Conservation (phyloP, 2,113 vertebrate species). For the Gobiocypris rarus region DNA sequence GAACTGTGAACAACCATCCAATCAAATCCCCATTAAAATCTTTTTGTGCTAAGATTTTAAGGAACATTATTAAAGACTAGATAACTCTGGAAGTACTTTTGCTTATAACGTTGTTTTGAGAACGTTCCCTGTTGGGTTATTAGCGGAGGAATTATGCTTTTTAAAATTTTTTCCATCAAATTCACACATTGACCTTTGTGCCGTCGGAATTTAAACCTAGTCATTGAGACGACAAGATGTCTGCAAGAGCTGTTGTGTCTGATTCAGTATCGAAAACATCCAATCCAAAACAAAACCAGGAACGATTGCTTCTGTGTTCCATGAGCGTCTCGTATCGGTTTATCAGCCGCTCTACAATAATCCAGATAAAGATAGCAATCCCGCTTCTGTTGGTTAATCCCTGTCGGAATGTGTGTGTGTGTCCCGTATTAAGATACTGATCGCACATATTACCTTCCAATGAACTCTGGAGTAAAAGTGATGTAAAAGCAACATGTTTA, state of each 20-base stretch:
- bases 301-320: background rate
- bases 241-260: slow-evolving; percentile 14
- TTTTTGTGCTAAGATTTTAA: too few species aligned
- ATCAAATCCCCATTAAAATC: too few species aligned
- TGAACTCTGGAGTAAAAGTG: slow-evolving; percentile 16
- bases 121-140: too few species aligned
- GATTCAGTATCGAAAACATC: slow-evolving; percentile 3
- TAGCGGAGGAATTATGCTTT: too few species aligned
- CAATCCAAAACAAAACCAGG: background rate
- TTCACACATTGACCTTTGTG: background rate
- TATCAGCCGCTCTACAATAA: slow-evolving; percentile 31
- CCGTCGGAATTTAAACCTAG: background rate
- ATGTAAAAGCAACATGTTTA: slow-evolving; percentile 5
- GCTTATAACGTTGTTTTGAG: too few species aligned
- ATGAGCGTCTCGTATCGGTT: slow-evolving; percentile 11
- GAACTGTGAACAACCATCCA: too few species aligned
- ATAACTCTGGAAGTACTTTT: too few species aligned
- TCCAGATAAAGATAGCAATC: slow-evolving; percentile 47
- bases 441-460: slow-evolving; percentile 15
- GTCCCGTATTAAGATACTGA: slow-evolving; percentile 40
- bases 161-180: too few species aligned
- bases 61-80: too few species aligned
- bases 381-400: slow-evolving; percentile 49
- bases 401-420: slow-evolving; percentile 21
- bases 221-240: slow-evolving; percentile 4